Conservation (phyloP, 2,888 invertebrate genomes). For the Chymomyza caudatula region DNA sequence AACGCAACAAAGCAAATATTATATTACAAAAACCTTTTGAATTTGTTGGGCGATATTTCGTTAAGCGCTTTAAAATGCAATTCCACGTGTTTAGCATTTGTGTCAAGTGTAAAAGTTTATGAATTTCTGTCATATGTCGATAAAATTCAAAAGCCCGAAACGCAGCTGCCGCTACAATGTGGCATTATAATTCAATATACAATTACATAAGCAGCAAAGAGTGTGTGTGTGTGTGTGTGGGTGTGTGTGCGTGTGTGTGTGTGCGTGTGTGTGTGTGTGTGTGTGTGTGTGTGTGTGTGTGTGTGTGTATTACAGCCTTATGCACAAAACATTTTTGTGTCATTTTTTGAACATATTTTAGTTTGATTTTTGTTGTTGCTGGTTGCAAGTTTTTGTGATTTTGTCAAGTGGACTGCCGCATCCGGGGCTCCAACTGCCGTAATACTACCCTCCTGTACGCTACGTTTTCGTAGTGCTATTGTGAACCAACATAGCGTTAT, state of each 20-base stretch:
- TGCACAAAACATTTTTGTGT: conserved; percentile 56
- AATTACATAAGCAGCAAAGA: background rate
- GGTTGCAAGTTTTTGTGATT: conserved; percentile 56
- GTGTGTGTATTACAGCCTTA: conserved; percentile 45
- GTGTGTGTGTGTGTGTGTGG: background rate
- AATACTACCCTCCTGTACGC: no score
- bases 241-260: background rate
- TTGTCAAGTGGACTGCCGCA: conserved; percentile 63
- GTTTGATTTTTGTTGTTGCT: conserved; percentile 26
- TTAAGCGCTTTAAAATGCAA: background rate
- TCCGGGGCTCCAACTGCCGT: conserved; percentile 11
- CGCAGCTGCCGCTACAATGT: background rate
- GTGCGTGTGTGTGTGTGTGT: background rate
- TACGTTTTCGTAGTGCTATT: background rate
- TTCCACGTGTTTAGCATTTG: background rate
- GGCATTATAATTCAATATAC: background rate
- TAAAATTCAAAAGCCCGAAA: conserved; percentile 22
- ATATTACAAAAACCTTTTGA: background rate
- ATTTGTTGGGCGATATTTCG: background rate
- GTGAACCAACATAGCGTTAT: conserved; percentile 3
- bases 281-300: conserved; percentile 9
- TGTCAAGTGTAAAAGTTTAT: conserved; percentile 27
- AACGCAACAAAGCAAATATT: background rate
- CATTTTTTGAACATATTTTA: conserved; percentile 53
- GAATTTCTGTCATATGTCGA: conserved; percentile 29